These are phyloP conservation scores for Dromas ardeola DNA, from an alignment of 2,113 vertebrate species.

Conservation along the genomic window DNA sequence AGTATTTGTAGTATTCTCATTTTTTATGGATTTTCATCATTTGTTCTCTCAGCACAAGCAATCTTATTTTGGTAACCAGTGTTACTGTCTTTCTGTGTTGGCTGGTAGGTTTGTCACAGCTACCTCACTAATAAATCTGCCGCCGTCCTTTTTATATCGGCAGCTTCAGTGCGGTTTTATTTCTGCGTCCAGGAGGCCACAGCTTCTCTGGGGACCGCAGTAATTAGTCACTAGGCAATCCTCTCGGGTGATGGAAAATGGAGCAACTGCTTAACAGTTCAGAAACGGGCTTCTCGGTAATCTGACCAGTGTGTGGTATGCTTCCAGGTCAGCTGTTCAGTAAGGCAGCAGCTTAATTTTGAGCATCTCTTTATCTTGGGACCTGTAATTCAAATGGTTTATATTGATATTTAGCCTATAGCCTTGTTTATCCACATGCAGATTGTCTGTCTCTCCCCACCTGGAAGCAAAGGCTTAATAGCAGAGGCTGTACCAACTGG, in stretches of 20 bases:
- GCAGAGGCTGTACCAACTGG: background rate
- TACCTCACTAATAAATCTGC: background rate
- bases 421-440: background rate
- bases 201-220: background rate
- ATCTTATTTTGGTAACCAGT: background rate
- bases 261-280: background rate
- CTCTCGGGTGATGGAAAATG: background rate
- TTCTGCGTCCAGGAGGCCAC: background rate
- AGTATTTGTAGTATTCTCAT: background rate
- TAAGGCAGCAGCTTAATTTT: background rate
- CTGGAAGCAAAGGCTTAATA: background rate
- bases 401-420: background rate
- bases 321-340: background rate
- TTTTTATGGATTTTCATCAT: background rate
- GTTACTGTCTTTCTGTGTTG: background rate
- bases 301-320: background rate
- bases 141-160: background rate
- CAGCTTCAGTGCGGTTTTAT: background rate
- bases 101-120: background rate
- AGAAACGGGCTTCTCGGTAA: background rate
- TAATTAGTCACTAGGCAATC: background rate
- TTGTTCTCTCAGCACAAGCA: background rate
- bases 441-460: background rate
- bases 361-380: background rate
- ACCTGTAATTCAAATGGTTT: background rate